These are phyloP conservation scores for Rhopalosiphum nymphaeae DNA, from an alignment of 2,888 invertebrate species.

Conservation along the genomic window DNA sequence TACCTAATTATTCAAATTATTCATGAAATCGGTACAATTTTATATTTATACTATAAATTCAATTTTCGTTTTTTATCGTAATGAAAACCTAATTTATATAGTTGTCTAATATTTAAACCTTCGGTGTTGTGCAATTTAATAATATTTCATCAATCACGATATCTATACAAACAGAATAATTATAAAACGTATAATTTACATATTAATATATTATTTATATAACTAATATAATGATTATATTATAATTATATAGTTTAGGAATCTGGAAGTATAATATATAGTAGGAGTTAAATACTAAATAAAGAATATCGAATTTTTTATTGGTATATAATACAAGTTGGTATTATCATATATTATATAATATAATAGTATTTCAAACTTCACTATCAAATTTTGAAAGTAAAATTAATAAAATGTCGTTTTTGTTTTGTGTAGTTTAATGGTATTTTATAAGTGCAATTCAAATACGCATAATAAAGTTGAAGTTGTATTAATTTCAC, in stretches of 20 bases:
- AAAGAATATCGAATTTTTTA: too few species aligned
- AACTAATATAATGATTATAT: too few species aligned
- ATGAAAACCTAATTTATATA: background rate
- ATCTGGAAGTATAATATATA: too few species aligned
- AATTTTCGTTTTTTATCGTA: background rate
- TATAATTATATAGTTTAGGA: too few species aligned
- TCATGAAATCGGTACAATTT: background rate
- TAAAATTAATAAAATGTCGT: background rate
- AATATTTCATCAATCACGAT: background rate
- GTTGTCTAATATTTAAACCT: background rate
- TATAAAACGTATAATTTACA: background rate
- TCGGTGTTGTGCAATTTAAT: background rate
- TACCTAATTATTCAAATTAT: background rate
- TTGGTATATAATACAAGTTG: too few species aligned
- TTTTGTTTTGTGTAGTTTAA: background rate
- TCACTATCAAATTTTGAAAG: too few species aligned
- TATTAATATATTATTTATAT: background rate
- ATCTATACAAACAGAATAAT: background rate
- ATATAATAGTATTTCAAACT: too few species aligned
- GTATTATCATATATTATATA: too few species aligned
- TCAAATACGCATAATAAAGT: background rate
- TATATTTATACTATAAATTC: background rate
- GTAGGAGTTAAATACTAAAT: too few species aligned
- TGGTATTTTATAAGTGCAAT: background rate
- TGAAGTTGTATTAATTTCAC: background rate